Evolutionary conservation across 2,797 vertebrate genomes (phyloP), one percentile per base, ranked within the genome.

Genomic region (Sebastes melanostomus): DNA sequence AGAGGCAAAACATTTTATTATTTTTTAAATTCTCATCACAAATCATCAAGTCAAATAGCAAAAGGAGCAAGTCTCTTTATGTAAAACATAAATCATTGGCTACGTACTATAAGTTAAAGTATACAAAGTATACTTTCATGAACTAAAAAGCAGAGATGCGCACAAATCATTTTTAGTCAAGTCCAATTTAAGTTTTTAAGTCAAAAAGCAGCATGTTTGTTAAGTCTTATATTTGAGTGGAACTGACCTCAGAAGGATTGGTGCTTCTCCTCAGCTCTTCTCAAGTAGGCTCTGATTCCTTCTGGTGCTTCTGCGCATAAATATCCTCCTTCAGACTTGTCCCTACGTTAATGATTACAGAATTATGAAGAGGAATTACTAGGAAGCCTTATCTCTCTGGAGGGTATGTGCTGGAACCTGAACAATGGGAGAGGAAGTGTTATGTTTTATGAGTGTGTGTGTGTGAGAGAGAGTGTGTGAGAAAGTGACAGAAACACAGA

Each of bases 281-380:
- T 20, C 27, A 12, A 14, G 22, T 24, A 8, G 0, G 22, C 9
- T 71, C 24, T 25, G 12, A 61, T 32, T 83, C 61, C 34, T 66
- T 16, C 2, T 2, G 16, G 18, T n/a, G 4, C 42, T 20, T n/a
- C 7, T 22, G 10, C 10, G 2, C 11, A n/a, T 8, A 4, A 32
- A 1, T 71, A 42, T 29, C 4, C 3, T 71, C 10, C 50, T 36
- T 76, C 20, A 18, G 8, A 3, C 27, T 74, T 60, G 18, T n/a
- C 1, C 20, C n/a, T 68, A 54, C 0, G 79, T 92, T 89, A 93
- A 93, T 92, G 42, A 91, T 92, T 91, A 78, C 18, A 34, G 7
- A 61, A 20, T 24, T 20, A 67, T 25, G 5, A 69, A 8, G 6
- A 27, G 30, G 5, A 46, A 82, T 36, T 63, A 27, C 14, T 8